These are phyloP conservation scores for Parelbella ahira DNA, from an alignment of 2,888 invertebrate genomes.

Conservation along the genomic window DNA sequence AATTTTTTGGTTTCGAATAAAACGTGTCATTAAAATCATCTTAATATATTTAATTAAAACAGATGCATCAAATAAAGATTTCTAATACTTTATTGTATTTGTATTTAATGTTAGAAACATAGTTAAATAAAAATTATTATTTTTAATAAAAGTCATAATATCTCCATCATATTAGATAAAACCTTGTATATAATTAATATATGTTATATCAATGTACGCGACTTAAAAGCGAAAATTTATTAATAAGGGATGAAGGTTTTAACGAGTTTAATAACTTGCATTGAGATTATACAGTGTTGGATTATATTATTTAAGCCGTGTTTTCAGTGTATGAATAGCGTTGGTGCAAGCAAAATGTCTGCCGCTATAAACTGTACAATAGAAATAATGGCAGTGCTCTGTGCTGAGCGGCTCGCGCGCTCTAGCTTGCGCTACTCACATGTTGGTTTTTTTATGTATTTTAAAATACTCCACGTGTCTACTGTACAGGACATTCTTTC, in stretches of 20 bases:
- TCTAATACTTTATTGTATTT: too few species aligned
- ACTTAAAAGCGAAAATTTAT: conserved; percentile 14
- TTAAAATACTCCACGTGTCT: too few species aligned
- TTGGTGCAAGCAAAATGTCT: conserved; percentile 16
- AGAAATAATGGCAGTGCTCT: conserved; percentile 14
- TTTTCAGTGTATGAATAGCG: conserved; percentile 22
- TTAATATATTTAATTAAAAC: not conserved
- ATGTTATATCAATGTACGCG: too few species aligned
- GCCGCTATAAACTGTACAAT: conserved; percentile 21
- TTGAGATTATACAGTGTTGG: conserved; percentile 18
- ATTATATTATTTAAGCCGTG: conserved; percentile 24
- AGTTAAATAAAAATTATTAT: too few species aligned
- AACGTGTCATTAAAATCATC: not conserved
- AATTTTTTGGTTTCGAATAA: not conserved
- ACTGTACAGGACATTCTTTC: too few species aligned
- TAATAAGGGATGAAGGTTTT: conserved; percentile 15
- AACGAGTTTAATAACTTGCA: conserved; percentile 16
- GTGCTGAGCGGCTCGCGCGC: not conserved
- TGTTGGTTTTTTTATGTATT: too few species aligned
- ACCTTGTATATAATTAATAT: too few species aligned
- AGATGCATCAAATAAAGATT: too few species aligned
- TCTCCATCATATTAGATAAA: too few species aligned
- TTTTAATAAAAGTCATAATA: too few species aligned
- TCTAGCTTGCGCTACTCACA: too few species aligned
- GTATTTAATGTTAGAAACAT: too few species aligned